Evolutionary conservation across 2,888 invertebrate genomes (phyloP).

Genomic region (Volucella zonaria): DNA sequence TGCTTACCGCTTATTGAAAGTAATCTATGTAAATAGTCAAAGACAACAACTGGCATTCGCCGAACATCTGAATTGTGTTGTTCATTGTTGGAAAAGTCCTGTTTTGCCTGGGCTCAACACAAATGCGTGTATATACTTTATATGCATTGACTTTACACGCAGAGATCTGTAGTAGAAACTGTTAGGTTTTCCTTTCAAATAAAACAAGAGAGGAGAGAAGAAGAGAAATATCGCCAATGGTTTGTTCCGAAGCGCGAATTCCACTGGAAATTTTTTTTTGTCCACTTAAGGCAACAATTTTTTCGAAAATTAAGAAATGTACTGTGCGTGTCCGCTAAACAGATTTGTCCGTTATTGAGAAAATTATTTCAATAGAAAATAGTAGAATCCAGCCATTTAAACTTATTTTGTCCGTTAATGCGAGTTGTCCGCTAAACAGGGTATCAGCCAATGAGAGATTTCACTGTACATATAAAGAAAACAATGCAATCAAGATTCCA

Average conservation of each 20-base stretch:
- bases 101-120: neutral
- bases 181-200: slow-evolving; percentile 5
- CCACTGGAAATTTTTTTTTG: slow-evolving; percentile 7
- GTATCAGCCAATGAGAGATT: neutral
- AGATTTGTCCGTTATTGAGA: slow-evolving; percentile 21
- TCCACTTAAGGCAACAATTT: neutral
- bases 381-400: slow-evolving; percentile 33
- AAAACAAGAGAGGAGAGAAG: slow-evolving; percentile 5
- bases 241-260: slow-evolving; percentile 1
- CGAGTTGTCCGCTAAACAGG: slow-evolving; percentile 7
- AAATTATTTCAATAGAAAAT: slow-evolving; percentile 23
- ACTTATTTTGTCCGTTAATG: slow-evolving; percentile 22
- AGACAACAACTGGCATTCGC: slow-evolving; percentile 1
- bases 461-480: neutral
- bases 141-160: neutral
- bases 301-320: slow-evolving; percentile 4
- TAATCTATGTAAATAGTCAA: neutral
- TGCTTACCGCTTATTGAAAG: neutral
- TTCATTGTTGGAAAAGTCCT: slow-evolving; percentile 6
- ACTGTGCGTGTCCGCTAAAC: neutral
- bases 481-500: too few relatives aligned
- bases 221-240: neutral
- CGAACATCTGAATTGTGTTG: slow-evolving; percentile 11
- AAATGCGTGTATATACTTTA: neutral
- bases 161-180: slow-evolving; percentile 14